Percentiles rank a stretch among this genome's conserved stretches.
Evolutionary conservation across 2,888 invertebrate species (phyloP).

Genomic region (Cactoblastis cactorum): DNA sequence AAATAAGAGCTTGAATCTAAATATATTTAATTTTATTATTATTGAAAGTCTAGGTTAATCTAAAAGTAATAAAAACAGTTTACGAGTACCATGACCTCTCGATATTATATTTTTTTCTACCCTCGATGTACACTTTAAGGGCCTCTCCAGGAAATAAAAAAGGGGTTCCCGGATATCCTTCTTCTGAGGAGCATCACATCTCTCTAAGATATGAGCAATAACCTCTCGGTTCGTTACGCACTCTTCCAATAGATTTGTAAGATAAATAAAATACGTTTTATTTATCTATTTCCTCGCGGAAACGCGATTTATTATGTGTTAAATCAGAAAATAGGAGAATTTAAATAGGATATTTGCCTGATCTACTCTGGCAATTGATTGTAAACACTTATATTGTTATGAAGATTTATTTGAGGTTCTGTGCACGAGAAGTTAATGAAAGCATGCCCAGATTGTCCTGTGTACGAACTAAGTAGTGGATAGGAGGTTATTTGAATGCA

Average conservation of each 20-base stretch:
- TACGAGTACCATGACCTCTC: not conserved
- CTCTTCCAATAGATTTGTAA: constrained; percentile 2
- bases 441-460: no score
- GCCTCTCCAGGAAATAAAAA: constrained; percentile 1
- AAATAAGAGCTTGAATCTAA: no score
- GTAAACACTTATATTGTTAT: no score
- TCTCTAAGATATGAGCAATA: not conserved
- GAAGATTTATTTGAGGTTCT: no score
- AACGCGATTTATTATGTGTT: not conserved
- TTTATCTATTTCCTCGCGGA: not conserved
- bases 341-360: no score
- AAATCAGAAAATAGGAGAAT: no score
- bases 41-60: not conserved
- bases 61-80: not conserved
- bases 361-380: no score
- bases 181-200: not conserved
- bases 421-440: no score
- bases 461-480: no score
- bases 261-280: not conserved
- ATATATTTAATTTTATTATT: no score
- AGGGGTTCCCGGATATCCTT: not conserved
- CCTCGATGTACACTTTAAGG: not conserved
- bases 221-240: constrained; percentile 14
- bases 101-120: not conserved
- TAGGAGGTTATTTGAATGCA: no score